Evolutionary conservation across 92 coral and sea anemone genomes (phyloP), one percentile per base, ranked within the genome.

Genomic region (Zoanthus solanderi): DNA sequence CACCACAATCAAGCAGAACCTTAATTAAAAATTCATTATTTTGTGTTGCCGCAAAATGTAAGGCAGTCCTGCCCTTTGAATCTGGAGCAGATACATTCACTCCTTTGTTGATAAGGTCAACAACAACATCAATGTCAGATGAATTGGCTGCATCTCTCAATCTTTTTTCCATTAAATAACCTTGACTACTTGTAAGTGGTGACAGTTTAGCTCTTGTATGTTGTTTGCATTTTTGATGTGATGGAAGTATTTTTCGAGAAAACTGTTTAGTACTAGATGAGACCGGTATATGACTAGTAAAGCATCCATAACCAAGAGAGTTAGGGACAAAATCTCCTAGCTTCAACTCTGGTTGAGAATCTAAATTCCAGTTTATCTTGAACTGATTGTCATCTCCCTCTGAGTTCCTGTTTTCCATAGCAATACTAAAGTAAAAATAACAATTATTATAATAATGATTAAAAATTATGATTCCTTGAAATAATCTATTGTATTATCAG

Each of bases 41-140:
- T 68, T 97, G 98, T 12, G 99, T 92, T 18, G 97, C 97, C 5
- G 99, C 97, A 91, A 93, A 97, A 81, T 97, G 99, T 23, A 97
- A 89, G 13, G 99, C 97, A 58, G 99, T 97, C 57, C 99, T 94
- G 29, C 88, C 89, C 85, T 95, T 97, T 18, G 99, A 92, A 82
- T 97, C 99, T 58, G 99, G 92, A 78, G 96, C 74, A 10, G 93
- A 93, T 1, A 92, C 93, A 76, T 89, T 89, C 7, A 95, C 98
- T n/a, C 98, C 98, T 65, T 86, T 92, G 48, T 85, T 95, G 23
- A 97, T 87, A 4, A 97, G 98, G 56, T 89, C 75, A 67, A 93
- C 91, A n/a, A 97, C 80, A 46, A 84, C 72, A 9, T 88, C 92
- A 65, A 85, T 76, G 71, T 97, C 85, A 17, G 94, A 81, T 30